Evolutionary conservation across 2,797 vertebrate genomes (phyloP), one percentile per base, ranked within the genome.

Genomic region (Spondyliosoma cantharus): DNA sequence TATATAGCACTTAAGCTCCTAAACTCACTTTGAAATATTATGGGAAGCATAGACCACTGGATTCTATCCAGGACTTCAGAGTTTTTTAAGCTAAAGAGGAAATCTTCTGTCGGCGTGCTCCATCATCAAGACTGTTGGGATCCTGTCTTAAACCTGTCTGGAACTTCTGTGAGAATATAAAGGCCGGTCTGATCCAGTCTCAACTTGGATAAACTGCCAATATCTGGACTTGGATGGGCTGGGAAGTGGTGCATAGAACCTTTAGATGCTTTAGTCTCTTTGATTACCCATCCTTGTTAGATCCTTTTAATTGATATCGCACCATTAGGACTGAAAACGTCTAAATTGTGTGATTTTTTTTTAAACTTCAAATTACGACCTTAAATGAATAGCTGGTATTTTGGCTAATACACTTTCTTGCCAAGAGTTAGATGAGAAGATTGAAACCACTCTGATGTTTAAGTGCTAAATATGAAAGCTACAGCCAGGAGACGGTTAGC

Each of bases 71-170:
- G 37, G 37, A 37, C 37, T 14, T 62, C 49, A 65, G 48, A 63
- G 29, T 65, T 82, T 2, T 82, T 56, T 3, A 14, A 24, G 48
- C 71, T 71, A 14, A 60, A 67, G 46, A 69, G 48, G 58, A 78
- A 85, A 80, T 80, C 61, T 52, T 37, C 2, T 11, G 27, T 67
- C 46, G 19, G 29, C 8, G 11, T 2, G 4, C 48, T 62, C 64
- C 24, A 11, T 66, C 71, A 69, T 13, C 25, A 57, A 29, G 52
- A 50, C 49, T 61, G 37, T 2, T 49, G 53, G n/a, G 37, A 80
- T 63, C 60, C 71, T 14, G 12, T 45, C 57, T 74, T 70, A 71
- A 85, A 74, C 9, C 65, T 52, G 57, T 83, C 65, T 78, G 77
- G 64, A 46, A 62, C 71, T 14, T 29, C 58, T 64, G 27, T 62